Evolutionary conservation across 2,888 invertebrate genomes (phyloP).

Genomic region (Drosophila borealis): DNA sequence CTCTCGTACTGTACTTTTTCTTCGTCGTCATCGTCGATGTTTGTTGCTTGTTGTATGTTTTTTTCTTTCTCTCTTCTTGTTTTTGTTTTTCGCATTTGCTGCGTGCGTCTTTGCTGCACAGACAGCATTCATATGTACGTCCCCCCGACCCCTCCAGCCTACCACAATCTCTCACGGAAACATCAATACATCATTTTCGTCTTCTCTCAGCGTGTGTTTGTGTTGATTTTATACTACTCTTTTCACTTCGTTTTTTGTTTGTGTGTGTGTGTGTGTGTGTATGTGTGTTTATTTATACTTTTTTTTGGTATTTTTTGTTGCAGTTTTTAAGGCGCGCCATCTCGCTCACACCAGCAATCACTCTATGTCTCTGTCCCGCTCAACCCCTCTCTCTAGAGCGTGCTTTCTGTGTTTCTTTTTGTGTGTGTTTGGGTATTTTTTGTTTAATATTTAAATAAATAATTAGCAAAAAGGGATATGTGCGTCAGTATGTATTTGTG

Average conservation of each 20-base stretch:
- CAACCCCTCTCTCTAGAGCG: constrained; percentile 4
- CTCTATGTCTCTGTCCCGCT: not conserved
- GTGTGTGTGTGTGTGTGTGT: constrained; percentile 16
- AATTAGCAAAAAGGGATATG: constrained; percentile 83
- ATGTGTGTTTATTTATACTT: constrained; percentile 29
- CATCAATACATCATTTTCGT: constrained; percentile 79
- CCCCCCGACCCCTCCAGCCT: not conserved
- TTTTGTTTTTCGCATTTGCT: constrained; percentile 32
- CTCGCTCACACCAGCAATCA: constrained; percentile 17
- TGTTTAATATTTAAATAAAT: constrained; percentile 84
- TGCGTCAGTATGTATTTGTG: constrained; percentile 48
- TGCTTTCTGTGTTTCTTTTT: constrained; percentile 22
- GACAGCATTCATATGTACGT: constrained; percentile 2
- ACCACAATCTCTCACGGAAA: constrained; percentile 31
- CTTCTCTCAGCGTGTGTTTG: constrained; percentile 47
- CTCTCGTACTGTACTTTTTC: constrained; percentile 37
- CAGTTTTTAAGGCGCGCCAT: constrained; percentile 46
- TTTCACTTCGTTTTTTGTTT: constrained; percentile 45
- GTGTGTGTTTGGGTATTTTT: constrained; percentile 71
- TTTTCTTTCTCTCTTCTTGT: constrained; percentile 9
- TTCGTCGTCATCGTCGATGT: constrained; percentile 40
- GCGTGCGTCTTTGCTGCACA: constrained; percentile 55
- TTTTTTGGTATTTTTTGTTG: constrained; percentile 57
- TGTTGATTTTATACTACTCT: constrained; percentile 62
- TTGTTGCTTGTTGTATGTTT: constrained; percentile 23